phyloP scores from a whole-genome alignment of 2,113 vertebrate genomes.

The Centrocercus urophasianus region DNA sequence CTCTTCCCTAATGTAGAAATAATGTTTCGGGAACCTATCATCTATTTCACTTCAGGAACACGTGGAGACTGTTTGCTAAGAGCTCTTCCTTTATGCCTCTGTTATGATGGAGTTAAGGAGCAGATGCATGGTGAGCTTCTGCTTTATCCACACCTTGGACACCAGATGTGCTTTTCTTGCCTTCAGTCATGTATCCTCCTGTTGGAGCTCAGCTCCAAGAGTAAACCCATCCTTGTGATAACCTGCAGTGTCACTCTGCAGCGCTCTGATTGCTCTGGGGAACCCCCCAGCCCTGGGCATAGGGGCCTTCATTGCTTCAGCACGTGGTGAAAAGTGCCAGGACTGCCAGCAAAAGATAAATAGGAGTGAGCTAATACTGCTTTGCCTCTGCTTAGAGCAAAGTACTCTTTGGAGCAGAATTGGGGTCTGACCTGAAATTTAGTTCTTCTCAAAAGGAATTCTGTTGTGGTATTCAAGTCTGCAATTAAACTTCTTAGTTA shows the following conservation, averaged over 20 bases:
- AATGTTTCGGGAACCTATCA: background rate
- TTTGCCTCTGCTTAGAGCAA: background rate
- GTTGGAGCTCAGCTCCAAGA: background rate
- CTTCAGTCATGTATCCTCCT: background rate
- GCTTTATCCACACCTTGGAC: background rate
- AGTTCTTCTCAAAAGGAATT: background rate
- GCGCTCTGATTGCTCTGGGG: background rate
- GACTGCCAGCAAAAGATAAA: background rate
- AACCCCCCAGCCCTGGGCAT: background rate
- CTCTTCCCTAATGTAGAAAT: background rate
- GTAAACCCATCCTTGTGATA: background rate
- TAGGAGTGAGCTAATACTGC: background rate
- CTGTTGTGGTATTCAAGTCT: background rate
- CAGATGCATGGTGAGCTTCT: background rate
- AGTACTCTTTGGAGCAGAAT: background rate
- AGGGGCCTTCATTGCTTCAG: rapidly evolving
- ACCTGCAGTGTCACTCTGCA: background rate
- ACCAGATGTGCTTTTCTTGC: background rate
- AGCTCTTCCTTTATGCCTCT: rapidly evolving
- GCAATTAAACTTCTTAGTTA: background rate
- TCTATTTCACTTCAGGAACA: background rate
- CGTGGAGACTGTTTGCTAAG: background rate
- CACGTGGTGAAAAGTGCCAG: background rate
- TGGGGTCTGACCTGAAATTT: background rate
- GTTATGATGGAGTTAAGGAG: background rate